Evolutionary conservation across 2,797 vertebrate species (phyloP).

Genomic region (Arrhamphus sclerolepis): DNA sequence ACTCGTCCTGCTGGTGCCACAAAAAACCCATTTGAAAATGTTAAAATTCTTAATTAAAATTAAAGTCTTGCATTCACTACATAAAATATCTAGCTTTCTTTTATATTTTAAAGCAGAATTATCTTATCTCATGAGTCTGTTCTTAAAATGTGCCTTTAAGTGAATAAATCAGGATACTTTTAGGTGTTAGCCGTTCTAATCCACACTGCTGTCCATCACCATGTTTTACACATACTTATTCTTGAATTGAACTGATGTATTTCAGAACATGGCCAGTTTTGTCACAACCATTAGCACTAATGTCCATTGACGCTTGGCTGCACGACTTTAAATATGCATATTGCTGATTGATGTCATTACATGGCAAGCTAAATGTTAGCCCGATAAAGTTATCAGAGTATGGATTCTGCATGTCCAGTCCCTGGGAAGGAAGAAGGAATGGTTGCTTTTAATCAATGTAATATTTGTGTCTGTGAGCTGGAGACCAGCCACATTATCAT

Average conservation of each 20-base stretch:
- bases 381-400: slow-evolving; percentile 63
- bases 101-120: too few relatives aligned
- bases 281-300: slow-evolving; percentile 34
- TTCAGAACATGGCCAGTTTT: slow-evolving; percentile 22
- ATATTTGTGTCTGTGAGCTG: slow-evolving; percentile 75
- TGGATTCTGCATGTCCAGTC: slow-evolving; percentile 65
- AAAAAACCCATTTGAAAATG: not conserved
- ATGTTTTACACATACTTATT: slow-evolving; percentile 13
- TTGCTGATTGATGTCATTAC: slow-evolving; percentile 37
- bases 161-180: too few relatives aligned
- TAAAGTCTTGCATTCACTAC: too few relatives aligned
- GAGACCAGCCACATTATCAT: slow-evolving; percentile 80
- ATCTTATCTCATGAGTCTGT: too few relatives aligned
- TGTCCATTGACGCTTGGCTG: slow-evolving; percentile 19
- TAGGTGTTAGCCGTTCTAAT: too few relatives aligned
- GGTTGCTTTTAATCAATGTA: slow-evolving; percentile 82
- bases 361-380: slow-evolving; percentile 62
- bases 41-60: not conserved
- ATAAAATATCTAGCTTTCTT: too few relatives aligned
- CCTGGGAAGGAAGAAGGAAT: slow-evolving; percentile 52
- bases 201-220: not conserved
- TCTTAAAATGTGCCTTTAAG: too few relatives aligned
- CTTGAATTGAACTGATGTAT: slow-evolving; percentile 20
- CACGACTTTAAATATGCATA: slow-evolving; percentile 42
- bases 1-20: too few relatives aligned